phyloP scores from a whole-genome alignment of 2,888 invertebrate genomes.

The Pimpla rufipes region DNA sequence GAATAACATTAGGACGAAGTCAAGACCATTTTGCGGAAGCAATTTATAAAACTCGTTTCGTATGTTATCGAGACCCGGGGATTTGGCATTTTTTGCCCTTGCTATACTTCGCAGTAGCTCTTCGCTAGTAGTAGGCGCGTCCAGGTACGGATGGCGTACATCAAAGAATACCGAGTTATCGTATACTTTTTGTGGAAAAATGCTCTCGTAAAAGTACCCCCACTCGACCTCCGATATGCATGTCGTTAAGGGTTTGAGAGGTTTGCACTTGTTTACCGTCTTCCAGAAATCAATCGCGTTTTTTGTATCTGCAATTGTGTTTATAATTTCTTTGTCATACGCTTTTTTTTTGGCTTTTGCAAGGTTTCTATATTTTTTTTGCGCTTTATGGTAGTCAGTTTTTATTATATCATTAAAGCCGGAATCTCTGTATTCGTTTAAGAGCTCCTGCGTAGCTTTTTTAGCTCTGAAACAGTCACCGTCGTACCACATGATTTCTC shows the following conservation, averaged over 20 bases:
- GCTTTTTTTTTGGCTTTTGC: background rate
- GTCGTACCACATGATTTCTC: conserved; percentile 15
- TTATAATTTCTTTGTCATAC: conserved; percentile 1
- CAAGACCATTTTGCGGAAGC: conserved; percentile 6
- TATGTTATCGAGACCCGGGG: conserved; percentile 51
- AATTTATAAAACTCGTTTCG: conserved; percentile 22
- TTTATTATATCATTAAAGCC: background rate
- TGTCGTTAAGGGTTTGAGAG: background rate
- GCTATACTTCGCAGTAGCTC: background rate
- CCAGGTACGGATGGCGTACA: conserved; percentile 34
- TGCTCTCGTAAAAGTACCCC: background rate
- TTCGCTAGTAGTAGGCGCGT: conserved; percentile 66
- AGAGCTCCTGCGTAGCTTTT: background rate
- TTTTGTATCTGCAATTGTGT: conserved; percentile 34
- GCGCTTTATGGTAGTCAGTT: background rate
- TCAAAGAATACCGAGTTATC: background rate
- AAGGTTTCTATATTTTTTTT: conserved; percentile 22
- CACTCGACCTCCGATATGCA: background rate
- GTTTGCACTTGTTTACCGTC: conserved; percentile 18
- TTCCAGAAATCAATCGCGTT: conserved; percentile 25
- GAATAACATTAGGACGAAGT: background rate
- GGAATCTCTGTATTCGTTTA: background rate
- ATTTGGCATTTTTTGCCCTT: conserved; percentile 18
- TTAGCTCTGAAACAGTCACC: background rate
- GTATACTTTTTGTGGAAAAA: conserved; percentile 2